Base-by-base conservation (phyloP, 2,888 invertebrate genomes). In the Polietes domitor region DNA sequence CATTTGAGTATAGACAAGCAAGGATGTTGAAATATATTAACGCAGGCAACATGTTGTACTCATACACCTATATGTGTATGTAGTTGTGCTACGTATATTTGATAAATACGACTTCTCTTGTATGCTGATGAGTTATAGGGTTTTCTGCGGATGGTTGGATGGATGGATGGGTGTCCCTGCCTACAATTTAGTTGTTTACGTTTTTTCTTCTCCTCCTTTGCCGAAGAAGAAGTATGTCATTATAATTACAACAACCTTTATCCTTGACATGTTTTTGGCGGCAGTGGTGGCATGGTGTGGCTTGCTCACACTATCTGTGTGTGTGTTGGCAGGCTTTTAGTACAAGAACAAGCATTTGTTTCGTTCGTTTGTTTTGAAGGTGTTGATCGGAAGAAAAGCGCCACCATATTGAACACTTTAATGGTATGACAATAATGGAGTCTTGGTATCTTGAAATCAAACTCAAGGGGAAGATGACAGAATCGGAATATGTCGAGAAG, bases 181-280 rank as follows among this genome's bases (percentile, higher is more conserved):
- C 4, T 58, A 58, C 7, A 50, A 50, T 17, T 50, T n/a, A 3
- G 17, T 41, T 41, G 4, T 50, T 65, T 71, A 2, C n/a, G 37
- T 24, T 43, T 61, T 21, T 53, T 53, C 43, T 71, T 21, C n/a
- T 43, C 55, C 58, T 63, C 79, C 19, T 70, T 73, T n/a, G 37
- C 4, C 17, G 28, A 9, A 37, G 37, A 9, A 37, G 32, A 50
- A 79, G 68, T 75, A 65, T 75, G 68, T 47, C 71, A 77, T 80
- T 78, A 72, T 76, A 78, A 83, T 83, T 75, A 65, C 77, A 80
- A 63, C 77, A 74, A 77, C 63, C 74, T 83, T 74, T 61, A 71
- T 80, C 76, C 76, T 79, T 76, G 76, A 73, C 78, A 74, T 77
- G 61, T 80, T 72, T 81, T 17, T 53, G 53, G 21, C 5, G 10